Base-by-base conservation (phyloP, 30 jellyfish, hydroid and myxozoan species). In the Aurelia aurita complex sp. Pacific region DNA sequence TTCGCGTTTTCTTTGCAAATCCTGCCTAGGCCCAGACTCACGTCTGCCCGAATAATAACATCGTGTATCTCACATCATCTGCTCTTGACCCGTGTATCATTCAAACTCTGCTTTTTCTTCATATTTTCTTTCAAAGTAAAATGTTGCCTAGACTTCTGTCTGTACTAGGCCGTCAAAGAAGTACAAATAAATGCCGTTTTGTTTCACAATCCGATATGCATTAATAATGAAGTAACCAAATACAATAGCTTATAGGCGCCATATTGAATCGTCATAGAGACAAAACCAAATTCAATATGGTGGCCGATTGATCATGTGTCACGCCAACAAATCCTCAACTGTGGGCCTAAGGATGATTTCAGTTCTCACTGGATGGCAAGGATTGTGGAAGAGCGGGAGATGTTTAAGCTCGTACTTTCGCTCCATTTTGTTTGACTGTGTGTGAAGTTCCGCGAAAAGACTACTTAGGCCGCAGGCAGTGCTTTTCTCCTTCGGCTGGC, bases 211-310 rank as follows among this genome's bases (percentile, higher is more conserved):
- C 64, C 64, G 59, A 57, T 50, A 59, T 19, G 63, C 74, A 59
- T 75, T 29, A n/a, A 38, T 75, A 50, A 75, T 53, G 34, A 57
- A 50, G 23, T 17, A 43, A 32, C 46, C 34, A 10, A 55, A 57
- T 40, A 54, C 62, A 75, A 53, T 35, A 35, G 62, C 36, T 32
- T 12, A 13, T 55, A 35, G 85, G 85, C 85, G 85, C 85, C 85
- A 75, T 75, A 65, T 73, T 73, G 50, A 42, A 16, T 73, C 69
- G 63, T 42, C 59, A 69, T 29, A 73, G 52, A 73, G 82, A 73
- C 82, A 14, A 67, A 73, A 67, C 82, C 59, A 18, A 73, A 17
- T 73, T 73, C 82, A 73, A 73, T 19, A 73, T 73, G 82, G 82
- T 67, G 82, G 82, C 69, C 69, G 53, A 19, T 10, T 73, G 82